Base-by-base conservation (phyloP, 1,140 invertebrate species). In the Chironomus tepperi region DNA sequence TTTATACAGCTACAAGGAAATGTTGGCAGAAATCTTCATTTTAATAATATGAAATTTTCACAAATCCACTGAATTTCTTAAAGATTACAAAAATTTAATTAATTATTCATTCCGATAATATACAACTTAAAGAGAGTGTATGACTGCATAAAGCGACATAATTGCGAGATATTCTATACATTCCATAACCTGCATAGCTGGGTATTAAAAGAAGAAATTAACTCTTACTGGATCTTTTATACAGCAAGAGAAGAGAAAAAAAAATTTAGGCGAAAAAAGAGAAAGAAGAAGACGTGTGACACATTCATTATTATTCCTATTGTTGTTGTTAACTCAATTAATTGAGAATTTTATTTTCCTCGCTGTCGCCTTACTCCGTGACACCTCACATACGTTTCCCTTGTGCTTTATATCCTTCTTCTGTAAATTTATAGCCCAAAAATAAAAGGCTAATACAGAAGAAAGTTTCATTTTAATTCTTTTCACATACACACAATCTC, bases 281-380 rank as follows among this genome's bases (percentile, higher is more conserved):
- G n/a, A 15, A n/a, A 57, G 15, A 12, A n/a, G 47, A 12, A 15
- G 47, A 57, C 47, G 47, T 57, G 47, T 57, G 47, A 12, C 12
- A 57, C 43, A 47, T 34, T 34, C 24, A 34, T 34, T 34, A 34
- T 34, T 34, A 34, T 34, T 34, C 5, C 47, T 57, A 5, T 57
- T 57, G 47, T 57, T 57, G 47, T 57, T 57, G 47, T 57, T 57
- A 57, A 57, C 47, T 57, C 47, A 15, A n/a, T 57, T 57, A 57
- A 57, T 57, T 57, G 47, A 57, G n/a, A 57, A 57, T n/a, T 57
- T n/a, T 57, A n/a, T n/a, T 57, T 57, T 57, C 47, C 47, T 57
- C 47, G 47, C 12, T 57, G 47, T 57, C 47, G 47, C 47, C 43
- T 57, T 57, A 9, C 9, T 34, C 5, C 12, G 47, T 57, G 47